Conservation (phyloP, 1,140 invertebrate genomes). For the Drosophila mayri region DNA sequence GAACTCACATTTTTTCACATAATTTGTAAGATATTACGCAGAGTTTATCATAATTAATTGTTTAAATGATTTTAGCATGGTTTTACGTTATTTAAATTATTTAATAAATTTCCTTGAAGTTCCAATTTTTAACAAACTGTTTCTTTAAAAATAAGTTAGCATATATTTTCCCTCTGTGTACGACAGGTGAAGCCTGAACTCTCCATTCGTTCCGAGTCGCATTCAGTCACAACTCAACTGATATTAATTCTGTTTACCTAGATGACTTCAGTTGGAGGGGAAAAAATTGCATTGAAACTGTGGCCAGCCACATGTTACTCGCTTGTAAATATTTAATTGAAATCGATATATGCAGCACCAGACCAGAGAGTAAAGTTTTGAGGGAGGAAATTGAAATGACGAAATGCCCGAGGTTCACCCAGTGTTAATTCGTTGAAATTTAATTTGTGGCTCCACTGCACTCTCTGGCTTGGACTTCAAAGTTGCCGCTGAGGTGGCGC, state of each 20-base stretch:
- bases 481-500: constrained; percentile 47
- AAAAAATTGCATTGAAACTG: constrained; percentile 61
- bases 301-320: constrained; percentile 62
- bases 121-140: no score
- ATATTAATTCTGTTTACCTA: constrained; percentile 65
- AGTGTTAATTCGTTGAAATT: constrained; percentile 29
- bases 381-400: constrained; percentile 2
- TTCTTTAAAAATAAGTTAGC: no score
- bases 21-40: not conserved
- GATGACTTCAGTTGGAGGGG: constrained; percentile 55
- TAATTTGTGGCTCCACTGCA: constrained; percentile 14
- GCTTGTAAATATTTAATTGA: constrained; percentile 74
- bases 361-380: not conserved
- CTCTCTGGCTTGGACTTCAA: constrained; percentile 42
- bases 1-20: not conserved
- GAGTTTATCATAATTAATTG: not conserved
- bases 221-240: constrained; percentile 36
- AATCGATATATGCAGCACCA: constrained; percentile 29
- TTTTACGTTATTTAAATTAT: not conserved
- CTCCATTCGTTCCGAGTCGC: constrained; percentile 11
- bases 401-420: constrained; percentile 9
- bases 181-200: constrained; percentile 35
- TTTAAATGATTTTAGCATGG: no score
- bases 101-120: not conserved
- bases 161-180: constrained; percentile 6